A percentile compares a stretch with the other conserved stretches of the same genome.
Evolutionary conservation across 2,888 invertebrate genomes (phyloP).

Genomic region (Hemithea aestivaria): DNA sequence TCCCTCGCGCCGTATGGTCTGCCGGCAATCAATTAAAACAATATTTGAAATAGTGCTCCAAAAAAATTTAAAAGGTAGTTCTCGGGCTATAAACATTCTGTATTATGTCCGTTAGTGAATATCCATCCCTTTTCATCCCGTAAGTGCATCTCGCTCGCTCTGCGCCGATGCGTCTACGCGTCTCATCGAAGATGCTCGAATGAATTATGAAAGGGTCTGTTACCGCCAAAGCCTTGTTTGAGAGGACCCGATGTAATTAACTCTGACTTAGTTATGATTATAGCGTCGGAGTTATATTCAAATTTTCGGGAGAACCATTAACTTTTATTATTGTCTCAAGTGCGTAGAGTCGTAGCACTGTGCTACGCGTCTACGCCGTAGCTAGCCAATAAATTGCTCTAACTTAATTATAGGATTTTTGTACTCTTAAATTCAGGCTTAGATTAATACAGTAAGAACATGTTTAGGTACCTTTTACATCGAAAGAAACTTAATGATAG

Average conservation of each 20-base stretch:
- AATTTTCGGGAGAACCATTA: conserved; percentile 31
- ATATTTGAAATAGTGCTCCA: conserved; percentile 74
- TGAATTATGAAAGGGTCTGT: conserved; percentile 64
- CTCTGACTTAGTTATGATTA: conserved; percentile 69
- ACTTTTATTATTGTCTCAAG: conserved; percentile 9
- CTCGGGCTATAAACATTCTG: conserved; percentile 67
- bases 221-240: conserved; percentile 76
- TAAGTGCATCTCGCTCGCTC: conserved; percentile 41
- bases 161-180: conserved; percentile 73
- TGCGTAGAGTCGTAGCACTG: conserved; percentile 33
- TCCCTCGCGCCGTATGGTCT: conserved; percentile 66
- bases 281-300: conserved; percentile 45
- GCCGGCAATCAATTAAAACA: conserved; percentile 76
- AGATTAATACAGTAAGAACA: no score
- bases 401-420: no score
- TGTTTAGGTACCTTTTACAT: no score
- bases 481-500: no score
- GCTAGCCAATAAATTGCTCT: conserved; percentile 1
- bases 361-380: conserved; percentile 51
- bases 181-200: conserved; percentile 56
- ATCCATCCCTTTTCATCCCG: conserved; percentile 31
- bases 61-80: conserved; percentile 71
- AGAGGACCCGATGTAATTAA: conserved; percentile 72
- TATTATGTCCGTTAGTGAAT: conserved; percentile 48
- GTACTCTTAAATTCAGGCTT: no score